Conservation (phyloP, 2,113 vertebrate genomes). For the Sinocyclocheilus rhinocerous region DNA sequence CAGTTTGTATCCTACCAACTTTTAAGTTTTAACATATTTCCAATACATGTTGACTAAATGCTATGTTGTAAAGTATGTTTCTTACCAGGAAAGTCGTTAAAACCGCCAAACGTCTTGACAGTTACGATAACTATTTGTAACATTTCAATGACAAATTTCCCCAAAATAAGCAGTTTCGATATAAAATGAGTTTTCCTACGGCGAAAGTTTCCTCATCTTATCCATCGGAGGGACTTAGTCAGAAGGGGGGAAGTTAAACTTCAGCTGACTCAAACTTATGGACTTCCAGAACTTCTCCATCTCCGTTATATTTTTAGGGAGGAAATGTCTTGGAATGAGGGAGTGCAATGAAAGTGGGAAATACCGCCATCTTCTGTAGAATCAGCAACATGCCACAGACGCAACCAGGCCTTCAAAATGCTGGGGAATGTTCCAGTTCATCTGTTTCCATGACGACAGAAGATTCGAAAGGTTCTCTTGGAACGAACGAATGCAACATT, state of each 20-base stretch:
- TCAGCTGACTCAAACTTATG: constrained; percentile 12
- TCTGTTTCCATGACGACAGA: neutral
- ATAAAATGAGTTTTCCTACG: neutral
- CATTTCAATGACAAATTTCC: neutral
- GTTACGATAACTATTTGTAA: neutral
- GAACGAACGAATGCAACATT: neutral
- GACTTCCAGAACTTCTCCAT: neutral
- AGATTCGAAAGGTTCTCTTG: no score
- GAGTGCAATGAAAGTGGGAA: neutral
- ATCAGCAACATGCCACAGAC: neutral
- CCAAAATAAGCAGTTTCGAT: neutral
- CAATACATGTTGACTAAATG: neutral
- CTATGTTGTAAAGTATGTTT: neutral
- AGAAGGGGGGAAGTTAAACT: constrained; percentile 4
- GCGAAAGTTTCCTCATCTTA: neutral
- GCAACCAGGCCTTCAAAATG: neutral
- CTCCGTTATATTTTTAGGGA: constrained; percentile 11
- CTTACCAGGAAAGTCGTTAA: constrained; percentile 23
- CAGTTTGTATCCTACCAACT: neutral
- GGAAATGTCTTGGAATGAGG: neutral
- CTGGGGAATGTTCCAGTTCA: neutral
- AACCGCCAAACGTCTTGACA: neutral
- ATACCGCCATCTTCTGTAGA: constrained; percentile 29
- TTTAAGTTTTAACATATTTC: neutral
- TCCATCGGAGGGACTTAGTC: neutral